Evolutionary conservation across 2,888 invertebrate genomes (phyloP).

Genomic region (Poecilus cupreus): DNA sequence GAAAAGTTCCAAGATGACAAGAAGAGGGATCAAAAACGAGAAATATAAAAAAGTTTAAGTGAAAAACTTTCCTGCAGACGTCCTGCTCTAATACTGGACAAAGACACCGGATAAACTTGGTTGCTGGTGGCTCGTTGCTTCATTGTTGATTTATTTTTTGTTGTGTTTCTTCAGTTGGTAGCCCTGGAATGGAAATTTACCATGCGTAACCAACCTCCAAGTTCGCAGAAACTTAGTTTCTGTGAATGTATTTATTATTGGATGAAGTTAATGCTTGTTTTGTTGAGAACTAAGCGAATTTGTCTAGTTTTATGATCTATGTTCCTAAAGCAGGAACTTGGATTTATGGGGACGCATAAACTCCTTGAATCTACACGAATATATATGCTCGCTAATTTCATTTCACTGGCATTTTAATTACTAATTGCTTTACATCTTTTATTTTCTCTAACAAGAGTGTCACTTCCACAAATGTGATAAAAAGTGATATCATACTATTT

Average conservation of each 20-base stretch:
- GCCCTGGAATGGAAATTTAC: constrained; percentile 11
- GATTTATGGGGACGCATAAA: no score
- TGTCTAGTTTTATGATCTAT: constrained; percentile 37
- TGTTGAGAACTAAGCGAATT: constrained; percentile 30
- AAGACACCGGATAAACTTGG: constrained; percentile 23
- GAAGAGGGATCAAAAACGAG: constrained; percentile 50
- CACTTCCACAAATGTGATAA: no score
- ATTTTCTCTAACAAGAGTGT: no score
- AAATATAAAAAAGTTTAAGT: constrained; percentile 53
- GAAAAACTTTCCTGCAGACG: constrained; percentile 39
- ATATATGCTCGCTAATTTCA: no score
- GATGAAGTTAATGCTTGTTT: constrained; percentile 43
- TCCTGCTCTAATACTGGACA: constrained; percentile 22
- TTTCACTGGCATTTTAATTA: no score
- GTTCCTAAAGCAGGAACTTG: not conserved
- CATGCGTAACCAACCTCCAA: constrained; percentile 19
- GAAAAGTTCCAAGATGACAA: constrained; percentile 49
- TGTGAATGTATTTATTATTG: constrained; percentile 47
- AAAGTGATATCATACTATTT: no score
- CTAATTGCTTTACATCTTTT: no score
- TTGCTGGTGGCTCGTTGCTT: not conserved
- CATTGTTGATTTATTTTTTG: constrained; percentile 43
- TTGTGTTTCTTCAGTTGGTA: not conserved
- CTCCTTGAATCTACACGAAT: no score
- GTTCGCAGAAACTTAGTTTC: constrained; percentile 17